Evolutionary conservation across 2,797 vertebrate genomes (phyloP), one percentile per base, ranked within the genome.

Genomic region (Threskiornis aethiopicus): DNA sequence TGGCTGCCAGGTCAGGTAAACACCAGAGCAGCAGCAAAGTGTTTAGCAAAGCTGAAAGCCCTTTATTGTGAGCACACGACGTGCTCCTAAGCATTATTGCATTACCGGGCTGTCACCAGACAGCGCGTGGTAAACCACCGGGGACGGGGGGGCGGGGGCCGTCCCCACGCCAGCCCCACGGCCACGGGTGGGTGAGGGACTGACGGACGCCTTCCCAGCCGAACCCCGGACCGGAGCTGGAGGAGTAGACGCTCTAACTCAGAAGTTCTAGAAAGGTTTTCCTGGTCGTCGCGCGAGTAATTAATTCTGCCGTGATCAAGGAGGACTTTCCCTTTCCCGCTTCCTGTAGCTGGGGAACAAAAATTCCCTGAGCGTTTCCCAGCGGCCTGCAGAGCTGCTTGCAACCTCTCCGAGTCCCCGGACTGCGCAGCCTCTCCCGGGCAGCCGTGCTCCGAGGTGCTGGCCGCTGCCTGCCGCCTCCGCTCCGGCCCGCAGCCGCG

Each of bases 1-100:
- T 84, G 89, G 84, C 92, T 95, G 92, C 89, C 89, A 16, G 95
- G 91, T 46, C 49, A 90, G 96, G 96, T 83, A 90, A 97, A 88
- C 79, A 91, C 16, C 62, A 10, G 58, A 44, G 73, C 79, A 49
- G 78, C 73, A 52, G 96, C 92, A 17, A 70, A 87, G 91, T 2
- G 47, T 75, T 88, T 42, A 71, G 93, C 91, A 54, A 69, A 80
- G 92, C 85, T 84, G 93, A 77, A 49, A 71, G 92, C 72, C 77
- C 77, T 85, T 88, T 80, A 51, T 42, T 35, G 81, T 4, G 66
- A 47, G 82, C 42, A 5, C 14, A 15, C 10, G 5, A n/a, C 8
- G n/a, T 44, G 96, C 93, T 54, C 75, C 72, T 39, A 26, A 44
- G 10, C 17, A 12, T 20, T 42, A 58, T 13, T 41, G 92, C 65